A percentile compares a stretch with the other conserved stretches of the same genome.
Evolutionary conservation across 2,888 invertebrate genomes (phyloP).

Genomic region (Bimastos eiseni): DNA sequence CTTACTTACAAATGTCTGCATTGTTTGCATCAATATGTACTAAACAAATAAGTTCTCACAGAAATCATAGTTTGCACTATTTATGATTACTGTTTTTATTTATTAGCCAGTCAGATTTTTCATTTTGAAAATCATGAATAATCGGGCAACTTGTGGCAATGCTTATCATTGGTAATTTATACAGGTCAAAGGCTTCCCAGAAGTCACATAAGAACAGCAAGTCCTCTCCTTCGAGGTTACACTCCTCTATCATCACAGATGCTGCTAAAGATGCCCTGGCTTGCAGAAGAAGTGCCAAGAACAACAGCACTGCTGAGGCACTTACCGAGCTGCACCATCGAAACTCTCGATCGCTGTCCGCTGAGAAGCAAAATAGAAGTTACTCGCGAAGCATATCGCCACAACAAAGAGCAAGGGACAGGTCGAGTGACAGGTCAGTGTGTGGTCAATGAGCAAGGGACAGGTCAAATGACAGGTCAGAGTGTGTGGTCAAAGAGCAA

Average conservation of each 20-base stretch:
- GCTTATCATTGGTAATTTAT: not conserved
- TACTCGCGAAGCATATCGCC: slow-evolving; percentile 13
- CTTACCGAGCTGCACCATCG: slow-evolving; percentile 7
- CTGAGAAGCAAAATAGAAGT: slow-evolving; percentile 10
- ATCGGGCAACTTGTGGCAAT: not conserved
- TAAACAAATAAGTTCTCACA: not conserved
- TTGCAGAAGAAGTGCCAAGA: not conserved
- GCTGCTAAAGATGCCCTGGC: not conserved
- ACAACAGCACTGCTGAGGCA: not conserved
- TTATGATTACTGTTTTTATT: not conserved
- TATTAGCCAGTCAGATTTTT: not conserved
- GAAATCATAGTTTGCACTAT: not conserved
- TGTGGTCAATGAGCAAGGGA: too few species aligned
- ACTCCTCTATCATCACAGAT: not conserved
- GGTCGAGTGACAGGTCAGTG: slow-evolving; percentile 8
- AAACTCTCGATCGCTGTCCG: not conserved
- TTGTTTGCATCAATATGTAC: too few species aligned
- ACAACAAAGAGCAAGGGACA: slow-evolving; percentile 8
- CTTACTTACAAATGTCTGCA: too few species aligned
- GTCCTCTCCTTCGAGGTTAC: not conserved
- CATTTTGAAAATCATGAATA: not conserved
- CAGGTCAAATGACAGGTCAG: too few species aligned
- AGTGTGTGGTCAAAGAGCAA: too few species aligned
- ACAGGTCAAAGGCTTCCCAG: not conserved
- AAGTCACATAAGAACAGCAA: not conserved